phyloP scores from a whole-genome alignment of 2,113 vertebrate genomes.

The Smithornis capensis region DNA sequence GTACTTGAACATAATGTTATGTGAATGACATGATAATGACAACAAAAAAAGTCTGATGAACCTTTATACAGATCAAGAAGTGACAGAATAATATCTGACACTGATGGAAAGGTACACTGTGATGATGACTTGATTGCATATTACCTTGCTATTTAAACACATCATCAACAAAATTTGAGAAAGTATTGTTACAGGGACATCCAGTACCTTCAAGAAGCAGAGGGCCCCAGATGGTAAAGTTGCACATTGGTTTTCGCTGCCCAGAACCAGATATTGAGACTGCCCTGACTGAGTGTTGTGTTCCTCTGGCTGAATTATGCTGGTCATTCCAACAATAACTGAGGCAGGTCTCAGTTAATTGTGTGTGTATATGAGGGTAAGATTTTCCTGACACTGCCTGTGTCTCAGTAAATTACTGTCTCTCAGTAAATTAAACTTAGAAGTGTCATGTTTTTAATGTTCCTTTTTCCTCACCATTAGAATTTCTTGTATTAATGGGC shows the following conservation, averaged over 20 bases:
- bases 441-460: background rate
- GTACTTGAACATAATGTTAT: background rate
- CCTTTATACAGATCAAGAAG: background rate
- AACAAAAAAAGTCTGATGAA: background rate
- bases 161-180: background rate
- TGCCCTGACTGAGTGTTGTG: background rate
- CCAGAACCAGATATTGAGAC: background rate
- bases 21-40: background rate
- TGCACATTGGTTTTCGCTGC: background rate
- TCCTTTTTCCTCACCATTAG: background rate
- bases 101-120: background rate
- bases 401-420: background rate
- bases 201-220: background rate
- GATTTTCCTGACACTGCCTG: background rate
- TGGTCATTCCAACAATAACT: background rate
- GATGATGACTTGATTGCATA: background rate
- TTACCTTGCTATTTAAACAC: background rate
- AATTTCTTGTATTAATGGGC: background rate
- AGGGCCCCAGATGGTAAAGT: background rate
- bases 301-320: fast-evolving
- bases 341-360: background rate
- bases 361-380: background rate
- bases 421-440: background rate
- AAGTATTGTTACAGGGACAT: background rate
- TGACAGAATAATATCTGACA: background rate